Evolutionary conservation across 2,113 vertebrate genomes (phyloP), one percentile per base, ranked within the genome.

Genomic region (Brienomyrus brachyistius): DNA sequence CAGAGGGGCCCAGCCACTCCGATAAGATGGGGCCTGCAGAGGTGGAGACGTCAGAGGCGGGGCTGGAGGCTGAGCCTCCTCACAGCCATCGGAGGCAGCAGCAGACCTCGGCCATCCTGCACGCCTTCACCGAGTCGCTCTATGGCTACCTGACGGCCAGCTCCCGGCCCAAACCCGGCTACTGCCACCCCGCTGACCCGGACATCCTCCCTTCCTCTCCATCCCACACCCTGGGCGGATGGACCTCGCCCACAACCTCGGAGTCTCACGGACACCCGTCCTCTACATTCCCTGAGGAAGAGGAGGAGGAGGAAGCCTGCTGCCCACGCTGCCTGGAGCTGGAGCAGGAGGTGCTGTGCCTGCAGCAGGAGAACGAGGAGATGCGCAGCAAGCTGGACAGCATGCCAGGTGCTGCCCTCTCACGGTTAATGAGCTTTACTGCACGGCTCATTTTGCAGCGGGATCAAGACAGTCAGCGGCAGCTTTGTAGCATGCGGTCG

Each of bases 291-390:
- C 98, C 98, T 0, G 98, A 99, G 92, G 97, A 98, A 91, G 96
- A 97, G 23, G 97, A 98, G 89, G 97, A 97, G 84, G 98, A 99
- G 90, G 98, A 99, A 95, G 96, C 94, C 90, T 99, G 97, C 92
- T 99, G 98, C 52, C 98, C 98, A 17, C 97, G 98, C 19, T 99
- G 98, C 93, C 95, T 98, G 91, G 98, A 99, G 92, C 93, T 99
- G 93, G 98, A 99, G 92, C 98, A 99, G 93, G 98, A 99, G 94
- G 98, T 99, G 87, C 96, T 99, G 93, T 99, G 97, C 19, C 94
- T 99, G 92, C 98, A 99, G 93, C 98, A 99, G 94, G 98, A 99
- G 94, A 99, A 99, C 0, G 98, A 99, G 93, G 98, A 99, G 91
- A 97, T 99, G 82, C 96, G 98, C 89, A 97, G 97, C 92, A 99